Percentiles rank a stretch among this genome's conserved stretches.
Conservation (phyloP, 2,888 invertebrate species). For the Habroteleia sp. region DNA sequence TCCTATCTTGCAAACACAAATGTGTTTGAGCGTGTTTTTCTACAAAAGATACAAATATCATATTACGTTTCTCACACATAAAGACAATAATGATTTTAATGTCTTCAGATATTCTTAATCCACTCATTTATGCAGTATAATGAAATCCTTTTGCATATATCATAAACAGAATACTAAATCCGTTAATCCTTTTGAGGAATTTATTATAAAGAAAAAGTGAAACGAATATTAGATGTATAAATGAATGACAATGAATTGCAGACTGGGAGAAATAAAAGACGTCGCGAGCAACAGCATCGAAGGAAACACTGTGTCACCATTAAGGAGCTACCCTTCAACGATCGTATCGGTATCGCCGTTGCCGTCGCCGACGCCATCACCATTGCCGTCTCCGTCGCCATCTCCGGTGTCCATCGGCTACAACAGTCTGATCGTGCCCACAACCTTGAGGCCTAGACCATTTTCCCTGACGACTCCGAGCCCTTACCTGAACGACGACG, state of each 20-base stretch:
- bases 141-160: too few relatives aligned
- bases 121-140: too few relatives aligned
- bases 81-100: too few relatives aligned
- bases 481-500: conserved; percentile 53
- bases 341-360: conserved; percentile 36
- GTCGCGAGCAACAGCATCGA: conserved; percentile 76
- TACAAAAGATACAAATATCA: too few relatives aligned
- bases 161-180: too few relatives aligned
- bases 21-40: too few relatives aligned
- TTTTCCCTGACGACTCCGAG: conserved; percentile 66
- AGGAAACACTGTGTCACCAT: conserved; percentile 69
- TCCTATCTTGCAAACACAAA: too few relatives aligned
- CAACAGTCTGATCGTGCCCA: conserved; percentile 62
- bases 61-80: too few relatives aligned
- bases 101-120: too few relatives aligned
- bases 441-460: conserved; percentile 66
- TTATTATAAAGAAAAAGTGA: too few relatives aligned
- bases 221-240: too few relatives aligned
- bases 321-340: conserved; percentile 63
- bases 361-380: conserved; percentile 14
- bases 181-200: too few relatives aligned
- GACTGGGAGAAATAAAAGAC: conserved; percentile 73
- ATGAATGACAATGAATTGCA: conserved; percentile 62
- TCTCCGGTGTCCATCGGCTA: conserved; percentile 49
- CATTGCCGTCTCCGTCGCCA: conserved; percentile 15